Evolutionary conservation across 2,797 vertebrate species (phyloP), one percentile per base, ranked within the genome.

Genomic region (Pterois miles): DNA sequence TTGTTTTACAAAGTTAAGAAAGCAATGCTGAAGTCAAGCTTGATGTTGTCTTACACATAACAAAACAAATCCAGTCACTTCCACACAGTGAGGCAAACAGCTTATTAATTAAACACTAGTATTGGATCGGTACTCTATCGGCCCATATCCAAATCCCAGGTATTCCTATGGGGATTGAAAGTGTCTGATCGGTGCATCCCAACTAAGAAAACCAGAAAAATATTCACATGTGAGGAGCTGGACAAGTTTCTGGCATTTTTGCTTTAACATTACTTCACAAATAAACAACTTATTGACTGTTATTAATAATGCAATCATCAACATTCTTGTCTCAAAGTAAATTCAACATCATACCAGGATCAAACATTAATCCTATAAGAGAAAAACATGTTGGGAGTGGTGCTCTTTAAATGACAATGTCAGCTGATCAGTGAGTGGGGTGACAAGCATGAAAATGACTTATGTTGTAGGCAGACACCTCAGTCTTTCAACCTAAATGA

Each of bases 361-460:
- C n/a, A 59, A 58, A 72, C 59, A 62, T 76, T 48, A 73, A 82
- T 65, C 58, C 58, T 6, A 20, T 20, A 25, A 2, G 2, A 66
- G 29, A 76, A 57, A 57, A 81, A 40, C 67, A 72, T 71, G 68
- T 10, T 65, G 83, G 89, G 85, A 91, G 89, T 88, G 86, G 78
- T 77, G 66, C 78, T 80, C 59, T 85, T 65, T 48, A 78, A 81
- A 80, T 56, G 71, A 82, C 58, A 40, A 34, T 71, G 81, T 88
- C 78, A 85, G 86, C 84, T 89, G 82, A 87, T 85, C 81, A 65
- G 68, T 67, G 75, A 81, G 54, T n/a, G 27, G 38, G 36, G 53
- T 80, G 81, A 89, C 68, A 65, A 65, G 71, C 72, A 81, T 85
- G 62, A 79, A 82, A 83, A 88, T 76, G 63, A 80, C 73, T 68